Base-by-base conservation (phyloP, 2,797 vertebrate species). In the Macropodus opercularis region DNA sequence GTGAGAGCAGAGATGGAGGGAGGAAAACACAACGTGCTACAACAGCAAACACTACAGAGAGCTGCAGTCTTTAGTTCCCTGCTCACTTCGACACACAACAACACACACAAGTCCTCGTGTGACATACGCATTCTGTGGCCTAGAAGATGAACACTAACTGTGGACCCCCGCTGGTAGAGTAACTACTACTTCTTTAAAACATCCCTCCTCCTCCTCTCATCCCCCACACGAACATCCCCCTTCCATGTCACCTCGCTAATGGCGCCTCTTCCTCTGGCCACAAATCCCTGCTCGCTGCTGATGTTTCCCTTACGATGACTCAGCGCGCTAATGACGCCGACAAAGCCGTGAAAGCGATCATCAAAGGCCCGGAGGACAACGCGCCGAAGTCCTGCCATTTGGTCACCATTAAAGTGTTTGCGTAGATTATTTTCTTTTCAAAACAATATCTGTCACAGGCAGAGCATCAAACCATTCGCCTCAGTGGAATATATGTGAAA, bases 11-110 rank as follows among this genome's bases (percentile, higher is more conserved):
- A 81, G 53, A 50, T 60, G 64, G 54, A 65, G 63, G 62, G 35
- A 14, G 29, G 22, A 34, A 40, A 59, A 77, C 71, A 75, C 56
- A 63, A 79, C 66, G 75, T 70, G 81, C 69, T 71, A 79, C 60
- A 84, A 88, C 71, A 90, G 88, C 83, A 90, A 83, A 89, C 84
- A 89, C 65, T 63, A 72, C 60, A 80, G 66, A 71, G 69, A 58
- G 57, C 68, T 69, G 62, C 43, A 55, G 36, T 55, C 31, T 44
- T 49, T 38, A 48, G 69, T 72, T 69, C 46, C 56, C 44, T 60
- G 27, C 41, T 49, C 26, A 11, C 38, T 36, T 10, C 58, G 42
- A 46, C 56, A 48, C 48, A 54, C 57, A 65, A 34, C 36, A n/a
- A 56, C 32, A 58, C 59, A 8, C 27, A 5, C 4, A 8, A 29